These are phyloP conservation scores for Spisula subtruncata DNA, from an alignment of 2,888 invertebrate genomes.

Conservation along the genomic window DNA sequence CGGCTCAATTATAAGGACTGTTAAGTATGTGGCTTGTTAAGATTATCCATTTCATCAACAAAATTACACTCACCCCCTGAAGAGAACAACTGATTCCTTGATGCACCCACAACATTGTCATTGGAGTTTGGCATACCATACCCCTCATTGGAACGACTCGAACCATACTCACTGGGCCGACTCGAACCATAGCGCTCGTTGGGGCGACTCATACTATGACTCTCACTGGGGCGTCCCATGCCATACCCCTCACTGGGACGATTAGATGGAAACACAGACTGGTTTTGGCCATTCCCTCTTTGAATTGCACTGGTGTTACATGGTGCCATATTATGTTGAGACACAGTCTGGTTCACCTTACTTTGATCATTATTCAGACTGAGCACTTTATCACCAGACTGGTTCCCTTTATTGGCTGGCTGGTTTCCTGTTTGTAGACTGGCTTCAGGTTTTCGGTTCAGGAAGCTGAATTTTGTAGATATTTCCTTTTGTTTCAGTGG, in stretches of 20 bases:
- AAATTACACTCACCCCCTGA: slow-evolving; percentile 28
- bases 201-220: no score
- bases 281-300: neutral
- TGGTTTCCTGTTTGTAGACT: slow-evolving; percentile 11
- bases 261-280: no score
- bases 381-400: slow-evolving; percentile 40
- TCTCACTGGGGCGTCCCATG: neutral
- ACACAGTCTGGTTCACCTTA: neutral
- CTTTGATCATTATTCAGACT: slow-evolving; percentile 47
- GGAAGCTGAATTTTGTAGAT: slow-evolving; percentile 22
- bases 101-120: neutral
- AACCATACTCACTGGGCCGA: neutral
- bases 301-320: neutral
- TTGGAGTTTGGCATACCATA: neutral
- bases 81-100: slow-evolving; percentile 63
- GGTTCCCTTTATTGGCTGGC: slow-evolving; percentile 9
- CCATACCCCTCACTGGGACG: neutral
- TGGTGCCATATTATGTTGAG: neutral
- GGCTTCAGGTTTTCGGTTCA: neutral
- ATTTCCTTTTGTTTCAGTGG: neutral
- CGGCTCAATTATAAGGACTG: no score
- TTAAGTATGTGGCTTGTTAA: no score
- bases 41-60: no score
- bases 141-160: neutral
- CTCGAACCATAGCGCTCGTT: no score